Base-by-base conservation (phyloP, 2,113 vertebrate genomes). In the Cichladusa arquata region DNA sequence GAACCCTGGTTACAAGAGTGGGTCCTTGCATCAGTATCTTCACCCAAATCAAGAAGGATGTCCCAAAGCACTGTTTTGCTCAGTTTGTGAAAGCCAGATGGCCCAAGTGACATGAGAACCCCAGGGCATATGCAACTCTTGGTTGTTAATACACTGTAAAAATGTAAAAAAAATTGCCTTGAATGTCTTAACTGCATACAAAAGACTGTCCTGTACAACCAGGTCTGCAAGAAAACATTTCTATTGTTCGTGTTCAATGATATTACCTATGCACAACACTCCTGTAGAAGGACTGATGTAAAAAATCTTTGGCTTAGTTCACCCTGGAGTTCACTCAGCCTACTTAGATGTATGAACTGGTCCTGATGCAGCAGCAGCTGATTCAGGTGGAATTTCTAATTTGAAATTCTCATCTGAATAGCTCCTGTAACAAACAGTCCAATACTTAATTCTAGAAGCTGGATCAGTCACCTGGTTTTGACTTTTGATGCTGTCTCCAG, bases 141-240 rank as follows among this genome's bases (percentile, higher is more conserved):
- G 12, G 9, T 19, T 64, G 17, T 51, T 45, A 17, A 42, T 45
- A 28, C 3, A 47, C 18, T 5, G 54, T n/a, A 42, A 60, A 45
- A 2, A 24, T 1, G 0, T 7, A 4, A 7, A 54, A 69, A 47
- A 81, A 23, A 1, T 8, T 15, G 3, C 14, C 19, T 38, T 33
- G 14, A 29, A 54, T 66, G 10, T 34, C n/a, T 66, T 48, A 71
- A 48, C 28, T 48, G 3, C 20, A 11, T 53, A 47, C 1, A 47
- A 61, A 89, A 66, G 10, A 29, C 20, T 17, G 5, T 26, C 9
- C 16, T 48, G 11, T 19, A 29, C 8, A 31, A 62, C 5, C 26
- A 76, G 4, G 22, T 57, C 31, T 44, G 12, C 14, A 84, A 42
- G 26, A 62, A 89, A 36, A 84, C 5, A 19, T 48, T 65, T 61